Evolutionary conservation across 2,113 vertebrate genomes (phyloP).

Genomic region (Onychostoma macrolepis): DNA sequence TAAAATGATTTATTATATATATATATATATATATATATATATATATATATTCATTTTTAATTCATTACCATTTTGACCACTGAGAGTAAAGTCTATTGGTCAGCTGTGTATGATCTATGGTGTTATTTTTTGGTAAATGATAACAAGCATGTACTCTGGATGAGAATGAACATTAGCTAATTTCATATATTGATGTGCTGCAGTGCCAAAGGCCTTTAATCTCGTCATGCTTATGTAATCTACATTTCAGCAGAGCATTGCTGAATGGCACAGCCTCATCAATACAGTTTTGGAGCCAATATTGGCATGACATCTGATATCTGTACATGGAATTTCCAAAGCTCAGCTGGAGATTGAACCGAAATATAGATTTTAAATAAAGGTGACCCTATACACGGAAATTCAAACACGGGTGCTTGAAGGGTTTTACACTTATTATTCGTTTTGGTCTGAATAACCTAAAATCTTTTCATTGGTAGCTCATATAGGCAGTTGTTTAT

Average conservation of each 20-base stretch:
- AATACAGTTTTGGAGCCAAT: constrained; percentile 6
- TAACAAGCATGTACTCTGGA: constrained; percentile 13
- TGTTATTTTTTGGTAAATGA: not conserved
- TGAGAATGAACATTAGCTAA: constrained; percentile 1
- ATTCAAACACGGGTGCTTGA: not conserved
- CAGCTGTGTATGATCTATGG: not conserved
- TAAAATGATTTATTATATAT: too few relatives aligned
- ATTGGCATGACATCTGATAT: constrained; percentile 21
- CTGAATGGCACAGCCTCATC: not conserved
- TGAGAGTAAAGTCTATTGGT: not conserved
- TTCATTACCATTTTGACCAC: not conserved
- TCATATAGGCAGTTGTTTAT: not conserved
- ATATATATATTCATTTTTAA: not conserved
- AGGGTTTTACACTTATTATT: not conserved
- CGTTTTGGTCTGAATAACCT: not conserved
- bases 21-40: too few relatives aligned
- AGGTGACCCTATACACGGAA: constrained; percentile 13
- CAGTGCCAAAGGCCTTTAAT: constrained; percentile 16
- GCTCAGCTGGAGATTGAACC: constrained; percentile 9
- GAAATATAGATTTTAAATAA: constrained; percentile 26
- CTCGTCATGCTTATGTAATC: constrained; percentile 31
- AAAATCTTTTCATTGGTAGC: not conserved
- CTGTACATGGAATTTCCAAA: constrained; percentile 21
- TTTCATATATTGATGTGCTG: constrained; percentile 27
- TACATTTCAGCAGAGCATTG: constrained; percentile 10